These are phyloP conservation scores for Peromyscus melanophrys DNA, from an alignment of 2,797 vertebrate species.

Conservation along the genomic window DNA sequence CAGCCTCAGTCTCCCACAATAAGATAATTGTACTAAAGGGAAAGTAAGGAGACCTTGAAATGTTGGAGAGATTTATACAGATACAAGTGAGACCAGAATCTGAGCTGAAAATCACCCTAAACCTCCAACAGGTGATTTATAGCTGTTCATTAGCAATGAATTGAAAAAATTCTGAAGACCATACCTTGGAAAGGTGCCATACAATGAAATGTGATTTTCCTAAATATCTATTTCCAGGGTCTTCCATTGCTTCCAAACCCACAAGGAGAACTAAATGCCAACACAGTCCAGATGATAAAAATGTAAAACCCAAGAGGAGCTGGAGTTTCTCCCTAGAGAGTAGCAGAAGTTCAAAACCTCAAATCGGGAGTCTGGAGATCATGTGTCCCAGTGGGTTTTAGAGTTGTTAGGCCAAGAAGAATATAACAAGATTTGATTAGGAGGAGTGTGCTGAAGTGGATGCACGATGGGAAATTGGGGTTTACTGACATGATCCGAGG, in stretches of 20 bases:
- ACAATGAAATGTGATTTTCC: background rate
- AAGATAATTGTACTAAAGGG: background rate
- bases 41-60: background rate
- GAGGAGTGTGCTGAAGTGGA: background rate
- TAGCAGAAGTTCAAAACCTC: background rate
- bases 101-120: background rate
- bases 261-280: slow-evolving; percentile 34
- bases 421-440: background rate
- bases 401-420: background rate
- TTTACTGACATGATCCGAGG: background rate
- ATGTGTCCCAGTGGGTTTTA: background rate
- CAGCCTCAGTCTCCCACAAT: background rate
- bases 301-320: background rate
- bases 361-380: background rate
- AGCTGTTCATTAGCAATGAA: background rate
- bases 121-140: background rate
- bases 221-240: background rate
- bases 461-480: background rate
- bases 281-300: background rate
- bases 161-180: background rate
- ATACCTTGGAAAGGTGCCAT: background rate
- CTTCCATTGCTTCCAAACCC: background rate
- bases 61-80: background rate
- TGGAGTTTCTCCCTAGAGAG: background rate
- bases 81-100: background rate